Conservation (phyloP, 2,113 vertebrate species). For the Chrysochloris asiatica region DNA sequence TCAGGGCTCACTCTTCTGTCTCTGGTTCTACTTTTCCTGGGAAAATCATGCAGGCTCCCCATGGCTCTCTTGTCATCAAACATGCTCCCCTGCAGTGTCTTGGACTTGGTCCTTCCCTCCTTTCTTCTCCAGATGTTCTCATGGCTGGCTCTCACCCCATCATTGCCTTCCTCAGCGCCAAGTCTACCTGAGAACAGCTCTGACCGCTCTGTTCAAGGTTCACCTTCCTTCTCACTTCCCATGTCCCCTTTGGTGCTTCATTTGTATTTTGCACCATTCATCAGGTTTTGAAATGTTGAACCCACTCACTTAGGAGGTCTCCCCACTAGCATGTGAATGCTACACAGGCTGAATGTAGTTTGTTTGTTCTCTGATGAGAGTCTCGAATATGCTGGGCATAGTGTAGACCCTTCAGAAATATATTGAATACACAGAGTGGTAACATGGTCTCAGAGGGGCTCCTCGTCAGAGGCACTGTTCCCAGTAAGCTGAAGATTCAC, state of each 20-base stretch:
- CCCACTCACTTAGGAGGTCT: not conserved
- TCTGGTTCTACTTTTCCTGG: not conserved
- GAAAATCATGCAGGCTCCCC: not conserved
- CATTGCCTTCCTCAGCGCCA: not conserved
- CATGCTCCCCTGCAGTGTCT: not conserved
- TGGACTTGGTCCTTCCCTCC: not conserved
- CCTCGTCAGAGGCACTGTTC: not conserved
- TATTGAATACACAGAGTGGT: not conserved
- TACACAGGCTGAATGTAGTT: not conserved
- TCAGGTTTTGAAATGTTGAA: too few relatives aligned
- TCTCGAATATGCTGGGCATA: not conserved
- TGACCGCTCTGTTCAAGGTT: not conserved
- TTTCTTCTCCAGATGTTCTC: not conserved
- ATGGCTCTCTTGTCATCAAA: accelerated
- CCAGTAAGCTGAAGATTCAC: not conserved
- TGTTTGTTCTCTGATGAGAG: not conserved
- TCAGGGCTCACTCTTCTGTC: not conserved
- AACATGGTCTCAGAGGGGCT: not conserved
- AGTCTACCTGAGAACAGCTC: not conserved
- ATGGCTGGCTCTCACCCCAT: not conserved
- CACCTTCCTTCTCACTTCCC: not conserved
- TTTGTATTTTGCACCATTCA: not conserved
- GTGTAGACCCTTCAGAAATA: not conserved
- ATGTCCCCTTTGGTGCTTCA: not conserved
- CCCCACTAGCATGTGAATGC: not conserved